Evolutionary conservation across 2,888 invertebrate species (phyloP), one percentile per base, ranked within the genome.

Genomic region (Tribolium freemani): DNA sequence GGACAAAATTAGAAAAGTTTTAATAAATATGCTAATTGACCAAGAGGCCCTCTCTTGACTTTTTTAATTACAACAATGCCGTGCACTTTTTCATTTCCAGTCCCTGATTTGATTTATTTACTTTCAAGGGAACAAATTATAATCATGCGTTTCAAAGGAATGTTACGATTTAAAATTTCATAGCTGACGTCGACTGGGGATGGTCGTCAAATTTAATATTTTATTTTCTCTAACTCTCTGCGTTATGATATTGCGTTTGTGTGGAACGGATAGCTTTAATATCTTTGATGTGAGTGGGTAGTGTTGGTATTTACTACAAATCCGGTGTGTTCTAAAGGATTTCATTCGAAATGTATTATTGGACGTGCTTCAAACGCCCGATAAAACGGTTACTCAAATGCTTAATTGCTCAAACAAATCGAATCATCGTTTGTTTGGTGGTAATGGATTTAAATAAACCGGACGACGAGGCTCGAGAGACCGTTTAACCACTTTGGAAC

Each of bases 1-100:
- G 63, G n/a, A 51, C 53, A 63, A 71, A 63, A 76, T 73, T 70
- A 70, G 56, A 56, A 63, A 63, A 56, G 48, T 70, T 69, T 70
- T 70, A 70, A 70, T 70, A 54, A 70, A 70, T 70, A 56, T 69
- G 60, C 45, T 56, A 66, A 66, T 66, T 66, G 66, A 31, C 63
- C 13, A 13, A 63, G 13, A n/a, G 20, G 9, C 16, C 50, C 16
- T 57, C 57, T 31, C 45, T 38, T 26, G 20, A 20, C 20, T 21
- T 53, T 53, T 21, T 21, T 26, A 21, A 20, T 10, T 21, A 53
- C 53, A 9, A 53, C 16, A 21, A 53, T 21, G 50, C 11, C 13
- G n/a, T 45, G 53, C 20, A 21, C 16, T 53, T 21, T 21, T 53
- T 2, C 11, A n/a, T 58, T n/a, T 20, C 46, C 6, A 16, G n/a